These are phyloP conservation scores for Brachyptera putata DNA, from an alignment of 2,888 invertebrate species.

Conservation along the genomic window DNA sequence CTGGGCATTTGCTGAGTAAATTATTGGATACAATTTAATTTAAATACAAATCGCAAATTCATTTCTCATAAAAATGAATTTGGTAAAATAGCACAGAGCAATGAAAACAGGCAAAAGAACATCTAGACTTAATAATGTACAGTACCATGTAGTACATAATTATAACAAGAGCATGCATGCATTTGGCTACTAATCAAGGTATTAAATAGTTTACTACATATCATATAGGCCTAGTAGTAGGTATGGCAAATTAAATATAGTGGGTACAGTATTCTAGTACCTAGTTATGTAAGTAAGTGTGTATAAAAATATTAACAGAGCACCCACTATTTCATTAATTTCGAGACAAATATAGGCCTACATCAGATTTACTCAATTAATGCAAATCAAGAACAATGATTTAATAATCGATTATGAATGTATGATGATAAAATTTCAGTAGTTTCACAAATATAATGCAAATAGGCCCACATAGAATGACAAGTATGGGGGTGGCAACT, in stretches of 20 bases:
- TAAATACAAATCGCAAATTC: too few relatives aligned
- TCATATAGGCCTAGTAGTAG: slow-evolving; percentile 14
- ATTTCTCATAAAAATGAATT: neutral
- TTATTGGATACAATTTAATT: too few relatives aligned
- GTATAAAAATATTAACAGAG: slow-evolving; percentile 30
- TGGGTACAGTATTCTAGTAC: slow-evolving; percentile 7
- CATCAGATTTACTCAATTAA: too few relatives aligned
- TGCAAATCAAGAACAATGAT: too few relatives aligned
- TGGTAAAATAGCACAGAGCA: neutral
- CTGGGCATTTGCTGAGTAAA: too few relatives aligned
- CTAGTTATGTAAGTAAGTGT: slow-evolving; percentile 27
- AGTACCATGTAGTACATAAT: neutral
- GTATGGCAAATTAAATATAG: slow-evolving; percentile 8
- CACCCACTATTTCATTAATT: slow-evolving; percentile 28
- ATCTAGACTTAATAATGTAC: neutral
- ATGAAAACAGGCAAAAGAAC: neutral
- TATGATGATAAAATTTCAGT: too few relatives aligned
- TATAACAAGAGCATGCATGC: neutral
- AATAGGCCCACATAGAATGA: too few relatives aligned
- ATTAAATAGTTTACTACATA: too few relatives aligned
- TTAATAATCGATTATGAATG: too few relatives aligned
- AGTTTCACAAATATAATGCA: too few relatives aligned
- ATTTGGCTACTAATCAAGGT: slow-evolving; percentile 2
- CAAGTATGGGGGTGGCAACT: too few relatives aligned
- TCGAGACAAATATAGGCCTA: too few relatives aligned